Percentiles rank a stretch among this genome's conserved stretches.
Evolutionary conservation across 2,888 invertebrate species (phyloP).

Genomic region (Chaetoderma sp.): DNA sequence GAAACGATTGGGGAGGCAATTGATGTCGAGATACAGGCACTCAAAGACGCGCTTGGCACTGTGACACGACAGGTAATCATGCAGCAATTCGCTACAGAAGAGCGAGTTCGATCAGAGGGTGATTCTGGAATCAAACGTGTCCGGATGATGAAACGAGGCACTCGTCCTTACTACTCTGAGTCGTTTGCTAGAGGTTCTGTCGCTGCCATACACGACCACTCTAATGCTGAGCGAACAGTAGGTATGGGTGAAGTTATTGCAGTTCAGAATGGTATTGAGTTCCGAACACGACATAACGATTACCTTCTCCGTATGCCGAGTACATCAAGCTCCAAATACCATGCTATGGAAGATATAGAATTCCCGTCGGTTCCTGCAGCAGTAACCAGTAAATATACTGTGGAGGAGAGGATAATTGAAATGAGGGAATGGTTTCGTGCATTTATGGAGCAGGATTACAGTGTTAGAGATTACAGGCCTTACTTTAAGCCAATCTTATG

Average conservation of each 20-base stretch:
- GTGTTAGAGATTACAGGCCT: constrained; percentile 45
- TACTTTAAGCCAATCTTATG: constrained; percentile 59
- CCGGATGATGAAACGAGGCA: too few species aligned
- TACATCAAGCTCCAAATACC: constrained; percentile 32
- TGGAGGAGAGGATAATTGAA: constrained; percentile 47
- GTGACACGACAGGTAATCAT: constrained; percentile 49
- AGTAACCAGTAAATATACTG: constrained; percentile 39
- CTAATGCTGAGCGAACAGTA: constrained; percentile 50
- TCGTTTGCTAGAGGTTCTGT: constrained; percentile 33
- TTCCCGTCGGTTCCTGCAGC: constrained; percentile 56
- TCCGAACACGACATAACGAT: constrained; percentile 62
- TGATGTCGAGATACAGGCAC: constrained; percentile 4
- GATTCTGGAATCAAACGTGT: too few species aligned
- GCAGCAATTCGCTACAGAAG: constrained; percentile 51
- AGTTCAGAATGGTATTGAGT: constrained; percentile 58
- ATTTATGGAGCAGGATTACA: constrained; percentile 46
- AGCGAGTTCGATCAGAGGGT: constrained; percentile 42
- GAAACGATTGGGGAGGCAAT: too few species aligned
- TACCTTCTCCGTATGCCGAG: constrained; percentile 52
- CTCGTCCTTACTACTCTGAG: too few species aligned
- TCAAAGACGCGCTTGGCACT: constrained; percentile 26
- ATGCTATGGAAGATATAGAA: constrained; percentile 48
- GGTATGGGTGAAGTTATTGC: too few species aligned
- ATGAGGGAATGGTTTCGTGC: constrained; percentile 60
- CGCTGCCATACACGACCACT: constrained; percentile 53